A percentile compares a stretch with the other conserved stretches of the same genome.
phyloP scores from a whole-genome alignment of 2,888 invertebrate genomes.

The Criorhina ranunculi region DNA sequence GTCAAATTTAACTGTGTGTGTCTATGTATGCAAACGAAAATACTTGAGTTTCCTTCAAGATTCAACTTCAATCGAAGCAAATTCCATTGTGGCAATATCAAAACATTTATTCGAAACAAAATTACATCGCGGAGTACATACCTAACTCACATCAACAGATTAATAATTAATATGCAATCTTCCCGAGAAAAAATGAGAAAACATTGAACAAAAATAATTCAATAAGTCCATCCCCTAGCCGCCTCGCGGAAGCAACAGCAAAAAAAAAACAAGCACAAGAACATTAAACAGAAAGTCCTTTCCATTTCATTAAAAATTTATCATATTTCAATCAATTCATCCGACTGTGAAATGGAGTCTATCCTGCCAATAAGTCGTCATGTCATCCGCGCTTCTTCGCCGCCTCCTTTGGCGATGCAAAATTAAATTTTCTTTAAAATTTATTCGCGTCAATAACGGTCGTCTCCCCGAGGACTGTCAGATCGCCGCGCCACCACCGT shows the following conservation, averaged over 20 bases:
- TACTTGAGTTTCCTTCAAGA: neutral
- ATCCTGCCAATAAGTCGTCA: slow-evolving; percentile 77
- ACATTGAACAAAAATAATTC: slow-evolving; percentile 74
- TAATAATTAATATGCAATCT: slow-evolving; percentile 76
- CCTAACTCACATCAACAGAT: slow-evolving; percentile 55
- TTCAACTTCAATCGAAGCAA: neutral
- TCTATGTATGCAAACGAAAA: no score
- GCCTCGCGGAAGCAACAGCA: slow-evolving; percentile 47
- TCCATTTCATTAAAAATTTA: slow-evolving; percentile 78
- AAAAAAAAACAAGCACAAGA: slow-evolving; percentile 79
- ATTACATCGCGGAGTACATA: slow-evolving; percentile 8
- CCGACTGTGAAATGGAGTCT: slow-evolving; percentile 77
- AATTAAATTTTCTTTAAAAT: slow-evolving; percentile 77
- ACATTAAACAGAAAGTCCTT: slow-evolving; percentile 75
- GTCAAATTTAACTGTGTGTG: no score
- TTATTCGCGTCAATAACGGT: slow-evolving; percentile 76
- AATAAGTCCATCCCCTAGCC: slow-evolving; percentile 65
- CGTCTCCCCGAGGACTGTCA: slow-evolving; percentile 66
- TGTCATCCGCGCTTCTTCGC: slow-evolving; percentile 60
- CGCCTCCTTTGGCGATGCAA: slow-evolving; percentile 49
- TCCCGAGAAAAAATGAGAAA: slow-evolving; percentile 21
- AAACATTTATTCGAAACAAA: slow-evolving; percentile 17
- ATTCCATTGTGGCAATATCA: slow-evolving; percentile 1
- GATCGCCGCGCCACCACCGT: slow-evolving; percentile 32
- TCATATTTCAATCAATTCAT: slow-evolving; percentile 78